Percentiles rank a stretch among this genome's conserved stretches.
phyloP scores from a whole-genome alignment of 2,888 invertebrate genomes.

The Leucozona laternaria region DNA sequence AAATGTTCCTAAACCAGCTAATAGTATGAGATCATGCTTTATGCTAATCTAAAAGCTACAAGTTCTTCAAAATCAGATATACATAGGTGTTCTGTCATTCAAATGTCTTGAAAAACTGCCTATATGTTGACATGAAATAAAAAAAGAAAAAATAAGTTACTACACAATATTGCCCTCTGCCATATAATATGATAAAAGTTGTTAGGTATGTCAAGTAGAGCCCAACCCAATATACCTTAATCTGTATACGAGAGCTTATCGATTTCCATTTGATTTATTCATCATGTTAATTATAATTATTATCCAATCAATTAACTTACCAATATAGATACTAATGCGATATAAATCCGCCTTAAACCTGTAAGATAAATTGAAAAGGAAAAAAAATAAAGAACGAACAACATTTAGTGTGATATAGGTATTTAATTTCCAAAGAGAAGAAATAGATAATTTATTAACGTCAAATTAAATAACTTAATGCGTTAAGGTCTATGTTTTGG shows the following conservation, averaged over 20 bases:
- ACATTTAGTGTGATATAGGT: constrained; percentile 31
- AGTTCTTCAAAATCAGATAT: background rate
- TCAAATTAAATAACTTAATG: constrained; percentile 57
- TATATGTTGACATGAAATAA: background rate
- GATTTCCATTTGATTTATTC: constrained; percentile 39
- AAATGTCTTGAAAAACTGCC: constrained; percentile 7
- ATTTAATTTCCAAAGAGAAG: constrained; percentile 16
- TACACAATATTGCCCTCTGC: constrained; percentile 7
- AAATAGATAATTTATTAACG: constrained; percentile 44
- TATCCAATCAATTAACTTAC: constrained; percentile 70
- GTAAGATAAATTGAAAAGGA: constrained; percentile 30
- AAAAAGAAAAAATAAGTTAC: background rate
- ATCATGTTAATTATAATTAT: constrained; percentile 57
- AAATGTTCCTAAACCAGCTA: background rate
- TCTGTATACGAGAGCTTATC: constrained; percentile 30
- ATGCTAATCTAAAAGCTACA: constrained; percentile 1
- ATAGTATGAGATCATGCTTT: constrained; percentile 2
- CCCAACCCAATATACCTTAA: constrained; percentile 47
- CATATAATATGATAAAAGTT: background rate
- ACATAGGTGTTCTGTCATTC: background rate
- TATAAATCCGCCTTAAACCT: constrained; percentile 63
- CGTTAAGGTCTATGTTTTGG: constrained; percentile 8
- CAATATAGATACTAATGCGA: constrained; percentile 57
- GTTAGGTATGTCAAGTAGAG: constrained; percentile 18
- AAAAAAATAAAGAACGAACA: constrained; percentile 2